Conservation (phyloP, 2,888 invertebrate species). For the Ceratothoa steindachneri region DNA sequence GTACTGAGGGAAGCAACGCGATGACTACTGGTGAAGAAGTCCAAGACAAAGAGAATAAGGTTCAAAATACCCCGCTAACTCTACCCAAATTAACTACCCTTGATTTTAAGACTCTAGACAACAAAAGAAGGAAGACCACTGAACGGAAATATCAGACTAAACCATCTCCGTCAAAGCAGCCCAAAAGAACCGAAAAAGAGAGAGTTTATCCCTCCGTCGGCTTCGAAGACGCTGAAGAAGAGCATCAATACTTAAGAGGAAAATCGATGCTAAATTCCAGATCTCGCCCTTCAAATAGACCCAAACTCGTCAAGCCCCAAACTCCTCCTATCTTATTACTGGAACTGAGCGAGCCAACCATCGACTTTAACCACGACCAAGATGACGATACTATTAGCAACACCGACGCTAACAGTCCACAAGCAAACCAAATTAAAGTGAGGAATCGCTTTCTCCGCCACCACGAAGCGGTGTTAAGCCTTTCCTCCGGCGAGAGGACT, state of each 20-base stretch:
- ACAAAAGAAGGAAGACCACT: background rate
- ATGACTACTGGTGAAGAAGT: background rate
- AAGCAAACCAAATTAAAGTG: slow-evolving; percentile 17
- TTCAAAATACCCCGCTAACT: background rate
- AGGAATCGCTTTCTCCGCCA: slow-evolving; percentile 22
- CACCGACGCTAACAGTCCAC: background rate
- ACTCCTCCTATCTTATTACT: background rate
- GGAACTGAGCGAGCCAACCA: background rate
- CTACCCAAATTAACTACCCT: background rate
- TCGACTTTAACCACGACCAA: background rate
- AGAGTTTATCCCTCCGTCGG: background rate
- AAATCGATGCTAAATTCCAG: no score
- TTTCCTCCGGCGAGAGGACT: background rate
- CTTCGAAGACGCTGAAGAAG: background rate
- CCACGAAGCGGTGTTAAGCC: background rate
- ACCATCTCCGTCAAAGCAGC: background rate
- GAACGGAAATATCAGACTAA: background rate
- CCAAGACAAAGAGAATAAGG: background rate
- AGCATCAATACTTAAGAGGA: background rate
- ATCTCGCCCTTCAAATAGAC: background rate
- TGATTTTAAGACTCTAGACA: background rate
- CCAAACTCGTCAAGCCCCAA: background rate
- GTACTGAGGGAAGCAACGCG: background rate
- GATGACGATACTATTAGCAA: background rate
- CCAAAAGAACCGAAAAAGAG: background rate